phyloP scores from a whole-genome alignment of 2,113 vertebrate species.

The Empidonax traillii region DNA sequence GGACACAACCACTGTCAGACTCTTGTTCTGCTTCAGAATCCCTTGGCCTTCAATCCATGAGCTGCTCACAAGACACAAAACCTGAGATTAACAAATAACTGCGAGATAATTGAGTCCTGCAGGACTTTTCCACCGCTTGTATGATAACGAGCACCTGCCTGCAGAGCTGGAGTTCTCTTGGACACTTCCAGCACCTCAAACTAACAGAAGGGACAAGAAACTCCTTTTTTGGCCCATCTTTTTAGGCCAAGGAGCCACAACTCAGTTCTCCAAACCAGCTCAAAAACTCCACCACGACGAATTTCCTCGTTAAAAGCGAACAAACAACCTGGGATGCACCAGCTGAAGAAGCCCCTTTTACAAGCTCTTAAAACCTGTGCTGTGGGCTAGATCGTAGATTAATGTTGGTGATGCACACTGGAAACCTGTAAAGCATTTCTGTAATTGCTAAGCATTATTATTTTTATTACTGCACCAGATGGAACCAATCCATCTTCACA shows the following conservation, averaged over 20 bases:
- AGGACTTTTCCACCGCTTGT: background rate
- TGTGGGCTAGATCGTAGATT: constrained; percentile 68
- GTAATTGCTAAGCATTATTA: constrained; percentile 74
- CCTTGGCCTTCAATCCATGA: background rate
- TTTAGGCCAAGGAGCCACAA: background rate
- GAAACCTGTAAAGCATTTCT: constrained; percentile 69
- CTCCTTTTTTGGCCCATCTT: background rate
- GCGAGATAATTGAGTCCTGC: background rate
- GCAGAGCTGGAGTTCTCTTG: background rate
- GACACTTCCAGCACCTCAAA: background rate
- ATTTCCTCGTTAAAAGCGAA: constrained; percentile 43
- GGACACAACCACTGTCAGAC: background rate
- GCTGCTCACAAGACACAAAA: background rate
- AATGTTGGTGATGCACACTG: constrained; percentile 67
- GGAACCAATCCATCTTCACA: constrained; percentile 75
- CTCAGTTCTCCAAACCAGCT: constrained; percentile 22
- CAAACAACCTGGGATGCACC: constrained; percentile 10
- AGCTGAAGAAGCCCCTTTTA: constrained; percentile 43
- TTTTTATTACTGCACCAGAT: constrained; percentile 78
- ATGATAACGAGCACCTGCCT: constrained; percentile 26
- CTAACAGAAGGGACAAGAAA: background rate
- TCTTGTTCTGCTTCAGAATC: background rate
- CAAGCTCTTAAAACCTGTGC: constrained; percentile 57
- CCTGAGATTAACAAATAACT: background rate
- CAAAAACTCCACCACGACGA: background rate